These are phyloP conservation scores for Leucophenga montana DNA, from an alignment of 2,888 invertebrate genomes.

Conservation along the genomic window DNA sequence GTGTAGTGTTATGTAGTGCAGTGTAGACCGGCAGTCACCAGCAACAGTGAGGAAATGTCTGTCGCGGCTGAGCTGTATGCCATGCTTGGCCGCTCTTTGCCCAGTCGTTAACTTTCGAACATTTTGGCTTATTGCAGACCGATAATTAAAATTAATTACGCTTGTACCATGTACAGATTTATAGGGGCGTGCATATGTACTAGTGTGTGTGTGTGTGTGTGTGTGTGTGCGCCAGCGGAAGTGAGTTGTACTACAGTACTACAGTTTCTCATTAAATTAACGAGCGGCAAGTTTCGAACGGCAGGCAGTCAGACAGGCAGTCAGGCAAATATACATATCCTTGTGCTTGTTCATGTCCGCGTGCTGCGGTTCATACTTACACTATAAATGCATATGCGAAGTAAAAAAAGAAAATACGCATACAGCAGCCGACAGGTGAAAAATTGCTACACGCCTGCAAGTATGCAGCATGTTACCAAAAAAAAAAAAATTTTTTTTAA, in stretches of 20 bases:
- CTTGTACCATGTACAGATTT: slow-evolving; percentile 56
- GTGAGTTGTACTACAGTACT: background rate
- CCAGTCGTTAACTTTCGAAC: slow-evolving; percentile 46
- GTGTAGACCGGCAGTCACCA: background rate
- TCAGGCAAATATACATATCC: background rate
- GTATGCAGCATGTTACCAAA: background rate
- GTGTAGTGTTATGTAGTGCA: too few species aligned
- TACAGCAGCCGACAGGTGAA: background rate
- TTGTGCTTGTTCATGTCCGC: too few species aligned
- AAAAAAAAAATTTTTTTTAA: background rate
- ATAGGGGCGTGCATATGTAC: too few species aligned
- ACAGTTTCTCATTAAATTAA: slow-evolving; percentile 50
- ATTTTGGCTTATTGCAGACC: slow-evolving; percentile 49
- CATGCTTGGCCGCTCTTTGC: slow-evolving; percentile 18
- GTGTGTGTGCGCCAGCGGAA: slow-evolving; percentile 26
- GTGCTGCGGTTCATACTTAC: slow-evolving; percentile 5
- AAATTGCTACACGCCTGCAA: background rate
- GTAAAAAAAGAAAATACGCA: background rate
- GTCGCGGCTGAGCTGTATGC: too few species aligned
- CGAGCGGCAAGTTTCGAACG: slow-evolving; percentile 22
- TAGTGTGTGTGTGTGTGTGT: background rate
- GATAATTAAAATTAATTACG: slow-evolving; percentile 70
- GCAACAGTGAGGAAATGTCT: too few species aligned
- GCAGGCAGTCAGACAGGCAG: background rate
- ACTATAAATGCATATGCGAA: slow-evolving; percentile 2